Percentiles rank a stretch among this genome's conserved stretches.
Evolutionary conservation across 2,888 invertebrate species (phyloP).

Genomic region (Ennomos fuscantarius): DNA sequence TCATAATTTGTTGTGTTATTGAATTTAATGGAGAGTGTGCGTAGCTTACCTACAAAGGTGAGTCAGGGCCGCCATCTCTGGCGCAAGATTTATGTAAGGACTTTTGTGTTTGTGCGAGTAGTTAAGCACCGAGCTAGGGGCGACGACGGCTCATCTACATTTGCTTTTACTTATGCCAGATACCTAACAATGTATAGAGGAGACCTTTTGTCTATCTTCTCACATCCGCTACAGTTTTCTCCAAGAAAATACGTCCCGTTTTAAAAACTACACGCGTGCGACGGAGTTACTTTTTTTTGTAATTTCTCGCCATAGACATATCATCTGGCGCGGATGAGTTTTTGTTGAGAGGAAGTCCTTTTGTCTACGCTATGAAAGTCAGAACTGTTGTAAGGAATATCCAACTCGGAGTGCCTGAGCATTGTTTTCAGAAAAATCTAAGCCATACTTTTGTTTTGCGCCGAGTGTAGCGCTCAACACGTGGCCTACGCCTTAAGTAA

Average conservation of each 20-base stretch:
- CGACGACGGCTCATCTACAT: constrained; percentile 76
- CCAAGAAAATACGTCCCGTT: constrained; percentile 74
- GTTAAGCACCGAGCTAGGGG: constrained; percentile 69
- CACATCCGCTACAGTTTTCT: constrained; percentile 78
- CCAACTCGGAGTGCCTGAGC: constrained; percentile 66
- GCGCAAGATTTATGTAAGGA: constrained; percentile 84
- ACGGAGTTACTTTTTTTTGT: constrained; percentile 74
- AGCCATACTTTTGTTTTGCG: constrained; percentile 67
- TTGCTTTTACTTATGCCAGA: constrained; percentile 70
- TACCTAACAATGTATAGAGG: constrained; percentile 75
- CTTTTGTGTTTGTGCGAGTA: constrained; percentile 83
- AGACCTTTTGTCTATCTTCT: constrained; percentile 77
- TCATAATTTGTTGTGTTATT: constrained; percentile 77
- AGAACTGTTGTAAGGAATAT: constrained; percentile 81
- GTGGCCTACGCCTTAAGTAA: constrained; percentile 72
- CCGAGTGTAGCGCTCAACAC: constrained; percentile 66
- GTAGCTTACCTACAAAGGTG: constrained; percentile 52
- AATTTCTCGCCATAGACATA: constrained; percentile 83
- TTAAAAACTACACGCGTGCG: constrained; percentile 73
- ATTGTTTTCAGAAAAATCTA: constrained; percentile 79
- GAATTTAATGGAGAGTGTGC: constrained; percentile 66
- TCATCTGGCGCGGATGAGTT: constrained; percentile 83
- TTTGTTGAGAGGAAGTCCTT: constrained; percentile 81
- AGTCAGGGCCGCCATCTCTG: constrained; percentile 68
- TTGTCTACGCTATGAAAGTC: constrained; percentile 81